Base-by-base conservation (phyloP, 2,113 vertebrate species). In the Pholis gunnellus region DNA sequence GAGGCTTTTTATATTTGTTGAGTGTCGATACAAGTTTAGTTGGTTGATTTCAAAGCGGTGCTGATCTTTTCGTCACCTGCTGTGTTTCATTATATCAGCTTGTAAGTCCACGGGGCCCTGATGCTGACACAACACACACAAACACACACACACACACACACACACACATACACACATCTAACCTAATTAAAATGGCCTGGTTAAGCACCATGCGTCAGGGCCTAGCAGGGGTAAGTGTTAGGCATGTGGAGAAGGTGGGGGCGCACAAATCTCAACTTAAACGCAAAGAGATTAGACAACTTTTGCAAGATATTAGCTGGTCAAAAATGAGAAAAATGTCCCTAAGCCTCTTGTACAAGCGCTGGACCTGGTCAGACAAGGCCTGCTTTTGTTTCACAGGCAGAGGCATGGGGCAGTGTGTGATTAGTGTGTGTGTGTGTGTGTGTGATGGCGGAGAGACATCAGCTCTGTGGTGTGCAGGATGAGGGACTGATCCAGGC, bases 291-390 rank as follows among this genome's bases (percentile, higher is more conserved):
- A 98, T 99, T 98, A 99, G 95, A 95, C 96, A 96, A 97, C 95
- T 96, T 97, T 95, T 96, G 93, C 95, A 95, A 96, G 96, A 98
- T 97, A 97, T 99, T 98, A 99, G 98, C 97, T 95, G 97, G 96
- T 98, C 95, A 99, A 97, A 99, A 98, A 99, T 99, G 97, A 97
- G 97, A 99, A 99, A 99, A 99, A 99, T 99, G 97, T 96, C 93
- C 94, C 88, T 99, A 99, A 99, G 97, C 97, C 94, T 93, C 93
- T 96, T 95, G 91, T 96, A 95, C 91, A 95, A 94, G 95, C 78
- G 88, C 93, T 81, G 85, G 83, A 86, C 79, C 83, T 74, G 93
- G 95, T 90, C 93, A 83, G 93, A 97, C 97, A 97, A 99, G 96
- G 92, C 92, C 27, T 86, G 81, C 97, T 96, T 98, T 99, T 99